phyloP scores from a whole-genome alignment of 2,113 vertebrate species.

The Daubentonia madagascariensis region DNA sequence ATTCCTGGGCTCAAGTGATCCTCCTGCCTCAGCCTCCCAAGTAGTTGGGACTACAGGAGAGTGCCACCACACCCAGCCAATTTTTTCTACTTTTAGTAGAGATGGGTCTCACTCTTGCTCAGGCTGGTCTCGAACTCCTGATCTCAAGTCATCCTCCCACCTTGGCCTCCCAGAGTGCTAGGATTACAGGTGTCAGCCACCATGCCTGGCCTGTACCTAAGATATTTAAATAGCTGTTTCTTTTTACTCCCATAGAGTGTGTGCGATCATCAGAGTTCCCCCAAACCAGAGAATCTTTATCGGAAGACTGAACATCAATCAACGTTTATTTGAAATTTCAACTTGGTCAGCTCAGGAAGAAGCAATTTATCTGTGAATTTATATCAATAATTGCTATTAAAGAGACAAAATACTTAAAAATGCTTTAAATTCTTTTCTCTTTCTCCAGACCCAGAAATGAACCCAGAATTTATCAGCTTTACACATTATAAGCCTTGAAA shows the following conservation, averaged over 20 bases:
- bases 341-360: neutral
- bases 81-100: no score
- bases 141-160: no score
- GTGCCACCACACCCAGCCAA: no score
- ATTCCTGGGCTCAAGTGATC: no score
- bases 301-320: neutral
- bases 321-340: neutral
- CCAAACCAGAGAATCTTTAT: neutral
- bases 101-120: no score
- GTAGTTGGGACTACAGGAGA: no score
- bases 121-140: no score
- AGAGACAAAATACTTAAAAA: neutral
- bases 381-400: neutral
- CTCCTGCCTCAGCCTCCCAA: no score
- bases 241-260: neutral
- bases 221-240: neutral
- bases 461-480: neutral
- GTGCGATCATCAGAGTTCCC: neutral
- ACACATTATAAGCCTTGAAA: neutral
- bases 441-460: neutral
- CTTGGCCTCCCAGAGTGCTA: no score
- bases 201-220: neutral
- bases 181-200: no score
- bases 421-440: neutral
- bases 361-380: neutral